Percentiles rank a stretch among this genome's conserved stretches.
Evolutionary conservation across 2,888 invertebrate genomes (phyloP).

Genomic region (Tachina fera): DNA sequence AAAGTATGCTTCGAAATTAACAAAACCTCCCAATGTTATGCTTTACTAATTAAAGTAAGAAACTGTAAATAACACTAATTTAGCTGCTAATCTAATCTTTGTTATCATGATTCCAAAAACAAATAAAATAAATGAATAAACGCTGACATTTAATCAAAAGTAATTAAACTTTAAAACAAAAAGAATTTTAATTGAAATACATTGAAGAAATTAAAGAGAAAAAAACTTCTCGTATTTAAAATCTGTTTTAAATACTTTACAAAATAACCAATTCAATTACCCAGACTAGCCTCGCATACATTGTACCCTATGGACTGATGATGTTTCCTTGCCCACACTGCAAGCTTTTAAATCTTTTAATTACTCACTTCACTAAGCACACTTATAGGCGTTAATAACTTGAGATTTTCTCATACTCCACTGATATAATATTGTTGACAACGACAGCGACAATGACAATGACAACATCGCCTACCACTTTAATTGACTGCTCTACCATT

Average conservation of each 20-base stretch:
- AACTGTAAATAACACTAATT: background rate
- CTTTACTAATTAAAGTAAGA: background rate
- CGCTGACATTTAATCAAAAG: slow-evolving; percentile 2
- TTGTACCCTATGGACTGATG: no score
- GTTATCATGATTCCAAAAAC: background rate
- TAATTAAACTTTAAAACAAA: background rate
- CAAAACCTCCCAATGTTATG: background rate
- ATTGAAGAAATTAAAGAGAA: background rate
- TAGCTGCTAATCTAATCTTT: background rate
- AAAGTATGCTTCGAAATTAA: slow-evolving; percentile 3
- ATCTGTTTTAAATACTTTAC: slow-evolving; percentile 55
- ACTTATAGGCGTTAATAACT: slow-evolving; percentile 69
- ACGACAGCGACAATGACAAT: background rate
- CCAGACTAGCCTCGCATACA: background rate
- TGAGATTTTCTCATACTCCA: slow-evolving; percentile 43
- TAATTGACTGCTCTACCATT: slow-evolving; percentile 30
- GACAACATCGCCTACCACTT: slow-evolving; percentile 1
- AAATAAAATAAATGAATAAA: background rate
- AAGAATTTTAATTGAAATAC: slow-evolving; percentile 12
- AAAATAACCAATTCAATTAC: slow-evolving; percentile 64
- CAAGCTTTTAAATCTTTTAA: slow-evolving; percentile 52
- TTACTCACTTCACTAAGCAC: slow-evolving; percentile 65
- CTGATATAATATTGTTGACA: no score
- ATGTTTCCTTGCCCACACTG: background rate
- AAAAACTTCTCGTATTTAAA: slow-evolving; percentile 58